Evolutionary conservation across 2,888 invertebrate species (phyloP).

Genomic region (Carabus problematicus): DNA sequence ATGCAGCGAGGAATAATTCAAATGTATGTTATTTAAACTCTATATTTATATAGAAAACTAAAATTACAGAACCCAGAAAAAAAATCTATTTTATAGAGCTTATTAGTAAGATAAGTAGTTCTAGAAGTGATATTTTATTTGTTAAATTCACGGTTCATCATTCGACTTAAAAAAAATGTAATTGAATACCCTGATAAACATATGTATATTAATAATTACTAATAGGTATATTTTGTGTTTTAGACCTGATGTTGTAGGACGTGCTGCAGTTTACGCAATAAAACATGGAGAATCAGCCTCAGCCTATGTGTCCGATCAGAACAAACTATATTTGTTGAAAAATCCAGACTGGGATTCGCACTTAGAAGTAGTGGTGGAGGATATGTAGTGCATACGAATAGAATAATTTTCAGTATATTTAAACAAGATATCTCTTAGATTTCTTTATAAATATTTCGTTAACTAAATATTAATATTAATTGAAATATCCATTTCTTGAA

Average conservation of each 20-base stretch:
- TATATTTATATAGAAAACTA: no score
- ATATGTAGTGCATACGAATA: neutral
- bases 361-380: neutral
- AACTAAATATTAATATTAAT: no score
- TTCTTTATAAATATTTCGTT: no score
- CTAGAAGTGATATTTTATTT: no score
- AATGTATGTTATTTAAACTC: neutral
- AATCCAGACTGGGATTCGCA: constrained; percentile 1
- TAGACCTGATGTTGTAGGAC: constrained; percentile 10
- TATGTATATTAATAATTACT: neutral
- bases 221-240: neutral
- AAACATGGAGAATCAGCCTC: constrained; percentile 12
- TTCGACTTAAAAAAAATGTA: no score
- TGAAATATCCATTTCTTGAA: no score
- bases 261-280: neutral
- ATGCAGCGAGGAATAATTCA: neutral
- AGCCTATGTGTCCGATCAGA: neutral
- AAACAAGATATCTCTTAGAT: no score
- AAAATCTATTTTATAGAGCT: neutral
- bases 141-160: no score
- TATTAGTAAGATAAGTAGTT: no score
- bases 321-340: constrained; percentile 1
- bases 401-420: no score
- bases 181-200: no score
- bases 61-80: no score